Conservation (phyloP, 2,113 vertebrate species). For the Benitochromis conjunctus region DNA sequence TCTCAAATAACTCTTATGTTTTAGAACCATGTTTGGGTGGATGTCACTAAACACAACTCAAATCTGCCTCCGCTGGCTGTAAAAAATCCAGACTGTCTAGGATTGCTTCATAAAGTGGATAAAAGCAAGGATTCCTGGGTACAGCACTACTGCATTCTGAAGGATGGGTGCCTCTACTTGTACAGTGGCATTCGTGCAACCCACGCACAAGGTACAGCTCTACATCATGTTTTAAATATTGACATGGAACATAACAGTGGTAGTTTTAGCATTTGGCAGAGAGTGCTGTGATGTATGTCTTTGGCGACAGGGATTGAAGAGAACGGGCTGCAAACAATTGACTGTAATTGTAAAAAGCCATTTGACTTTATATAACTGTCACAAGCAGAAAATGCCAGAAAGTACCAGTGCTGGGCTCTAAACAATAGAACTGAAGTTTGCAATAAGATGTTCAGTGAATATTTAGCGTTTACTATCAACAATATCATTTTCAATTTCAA, state of each 20-base stretch:
- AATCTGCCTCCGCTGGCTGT: constrained; percentile 86
- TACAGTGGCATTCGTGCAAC: constrained; percentile 84
- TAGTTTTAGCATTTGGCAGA: accelerated
- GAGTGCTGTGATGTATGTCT: background rate
- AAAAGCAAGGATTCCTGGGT: constrained; percentile 76
- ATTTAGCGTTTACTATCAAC: background rate
- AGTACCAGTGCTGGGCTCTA: background rate
- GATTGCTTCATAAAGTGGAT: constrained; percentile 84
- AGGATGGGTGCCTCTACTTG: constrained; percentile 87
- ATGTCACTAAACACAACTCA: constrained; percentile 86
- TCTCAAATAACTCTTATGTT: constrained; percentile 1
- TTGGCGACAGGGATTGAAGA: background rate
- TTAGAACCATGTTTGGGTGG: constrained; percentile 89
- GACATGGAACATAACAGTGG: background rate
- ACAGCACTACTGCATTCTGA: constrained; percentile 86
- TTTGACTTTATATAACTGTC: background rate
- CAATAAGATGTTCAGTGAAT: background rate
- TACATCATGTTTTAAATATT: background rate
- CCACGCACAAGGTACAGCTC: constrained; percentile 77
- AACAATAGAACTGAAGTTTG: background rate
- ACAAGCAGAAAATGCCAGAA: accelerated
- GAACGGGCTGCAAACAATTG: background rate
- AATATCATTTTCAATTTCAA: background rate
- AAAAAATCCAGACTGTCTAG: constrained; percentile 86
- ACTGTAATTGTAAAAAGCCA: background rate